These are phyloP conservation scores for Caranx melampygus DNA, from an alignment of 2,113 vertebrate genomes.

Conservation along the genomic window DNA sequence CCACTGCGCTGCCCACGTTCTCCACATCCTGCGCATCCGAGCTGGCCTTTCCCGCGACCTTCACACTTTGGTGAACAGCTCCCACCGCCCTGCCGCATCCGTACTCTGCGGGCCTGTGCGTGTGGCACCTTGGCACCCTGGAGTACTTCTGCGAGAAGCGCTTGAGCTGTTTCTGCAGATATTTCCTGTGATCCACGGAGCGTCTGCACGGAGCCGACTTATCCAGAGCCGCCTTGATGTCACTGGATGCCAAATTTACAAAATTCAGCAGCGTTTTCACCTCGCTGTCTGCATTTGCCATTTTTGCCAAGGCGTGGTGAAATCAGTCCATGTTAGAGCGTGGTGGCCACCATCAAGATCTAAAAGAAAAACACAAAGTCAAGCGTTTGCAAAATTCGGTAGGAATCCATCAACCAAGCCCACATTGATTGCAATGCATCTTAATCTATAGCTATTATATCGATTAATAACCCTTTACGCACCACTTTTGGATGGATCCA, in stretches of 20 bases:
- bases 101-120: conserved; percentile 80
- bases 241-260: conserved; percentile 97
- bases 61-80: conserved; percentile 30
- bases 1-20: conserved; percentile 57
- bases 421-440: not conserved
- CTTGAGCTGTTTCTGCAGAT: conserved; percentile 97
- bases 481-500: conserved; percentile 50
- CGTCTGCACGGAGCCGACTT: conserved; percentile 97
- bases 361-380: conserved; percentile 4
- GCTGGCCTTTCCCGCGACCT: conserved; percentile 69
- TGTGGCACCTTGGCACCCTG: conserved; percentile 88
- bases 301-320: conserved; percentile 65
- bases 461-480: conserved; percentile 44
- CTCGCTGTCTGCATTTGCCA: conserved; percentile 95
- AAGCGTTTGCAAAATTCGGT: conserved; percentile 20
- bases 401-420: not conserved
- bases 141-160: conserved; percentile 96
- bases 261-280: conserved; percentile 98
- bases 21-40: conserved; percentile 60
- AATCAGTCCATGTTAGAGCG: conserved; percentile 73
- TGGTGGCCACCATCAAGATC: conserved; percentile 35
- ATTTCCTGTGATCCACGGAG: conserved; percentile 97
- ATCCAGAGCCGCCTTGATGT: conserved; percentile 98
- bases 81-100: conserved; percentile 72
- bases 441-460: not conserved